Base-by-base conservation (phyloP, 1,140 invertebrate species). In the Drosophila mojavensis region DNA sequence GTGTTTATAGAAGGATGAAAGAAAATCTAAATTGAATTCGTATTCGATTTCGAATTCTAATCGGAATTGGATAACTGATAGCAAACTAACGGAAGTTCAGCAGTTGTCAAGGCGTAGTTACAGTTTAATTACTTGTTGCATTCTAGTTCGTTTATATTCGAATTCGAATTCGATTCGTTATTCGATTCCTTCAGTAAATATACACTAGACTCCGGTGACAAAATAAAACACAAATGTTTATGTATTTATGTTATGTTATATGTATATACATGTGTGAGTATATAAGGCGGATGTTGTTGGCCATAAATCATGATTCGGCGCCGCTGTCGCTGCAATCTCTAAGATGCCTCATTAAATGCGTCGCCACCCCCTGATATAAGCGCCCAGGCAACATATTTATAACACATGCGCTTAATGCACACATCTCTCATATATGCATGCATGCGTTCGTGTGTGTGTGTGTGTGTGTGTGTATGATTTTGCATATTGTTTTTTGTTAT, bases 261-360 rank as follows among this genome's bases (percentile, higher is more conserved):
- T 39, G 4, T 26, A 15, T 48, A 26, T 13, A 6, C 20, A 36
- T 45, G 47, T 56, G 41, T 70, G 7, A 26, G 24, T 48, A 60
- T 47, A 47, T 60, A 48, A 80, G 51, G 66, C 83, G 83, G 84
- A 89, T 89, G 83, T 69, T 80, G 76, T 54, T 68, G 76, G 65
- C 75, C 81, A 88, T 89, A 89, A 89, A 78, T 89, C 84, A 88
- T 89, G 77, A 33, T 65, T 79, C 62, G 73, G 41, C 72, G 66
- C 66, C 63, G 36, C 11, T 39, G 36, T 39, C 62, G 59, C 70
- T 74, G 62, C 69, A 78, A 82, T 81, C 59, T 51, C 63, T 51
- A 66, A 72, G 48, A 76, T 53, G 69, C 63, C 43, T 10, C 43
- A 47, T 39, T 47, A 47, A 55, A 53, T 48, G 24, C 69, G 47